Evolutionary conservation across 2,113 vertebrate genomes (phyloP).

Genomic region (Centrocercus urophasianus): DNA sequence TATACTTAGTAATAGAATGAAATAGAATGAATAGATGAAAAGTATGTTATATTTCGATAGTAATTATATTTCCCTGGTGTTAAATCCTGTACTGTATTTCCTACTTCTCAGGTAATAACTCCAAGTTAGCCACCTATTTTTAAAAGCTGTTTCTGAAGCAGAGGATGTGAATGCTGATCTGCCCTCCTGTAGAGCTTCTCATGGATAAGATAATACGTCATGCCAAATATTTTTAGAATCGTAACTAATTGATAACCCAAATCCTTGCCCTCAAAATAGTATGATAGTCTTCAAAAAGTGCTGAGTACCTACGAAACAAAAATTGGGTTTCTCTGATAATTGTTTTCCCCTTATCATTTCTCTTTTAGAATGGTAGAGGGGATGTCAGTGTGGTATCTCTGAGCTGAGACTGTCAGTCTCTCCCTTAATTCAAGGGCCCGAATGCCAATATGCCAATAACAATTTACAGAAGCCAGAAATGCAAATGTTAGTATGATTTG

Average conservation of each 20-base stretch:
- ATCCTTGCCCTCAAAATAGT: background rate
- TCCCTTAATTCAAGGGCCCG: background rate
- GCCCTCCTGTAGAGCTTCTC: background rate
- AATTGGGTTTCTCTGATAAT: constrained; percentile 31
- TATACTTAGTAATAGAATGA: background rate
- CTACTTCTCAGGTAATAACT: background rate
- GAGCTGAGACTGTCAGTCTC: background rate
- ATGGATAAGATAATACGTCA: background rate
- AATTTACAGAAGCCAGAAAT: background rate
- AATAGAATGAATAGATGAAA: background rate
- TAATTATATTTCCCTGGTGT: background rate
- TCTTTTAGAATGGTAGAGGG: background rate
- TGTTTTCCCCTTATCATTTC: background rate
- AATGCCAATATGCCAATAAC: background rate
- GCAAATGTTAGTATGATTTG: background rate
- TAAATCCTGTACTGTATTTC: background rate
- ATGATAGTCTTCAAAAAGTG: background rate
- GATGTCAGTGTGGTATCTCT: background rate
- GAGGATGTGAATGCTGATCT: background rate
- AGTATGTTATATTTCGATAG: background rate
- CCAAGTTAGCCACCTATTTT: background rate
- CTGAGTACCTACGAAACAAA: background rate
- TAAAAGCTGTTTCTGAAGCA: background rate
- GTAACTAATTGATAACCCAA: constrained; percentile 6
- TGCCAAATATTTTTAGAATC: constrained; percentile 48